phyloP scores from a whole-genome alignment of 2,113 vertebrate species.

The Lagopus leucura region DNA sequence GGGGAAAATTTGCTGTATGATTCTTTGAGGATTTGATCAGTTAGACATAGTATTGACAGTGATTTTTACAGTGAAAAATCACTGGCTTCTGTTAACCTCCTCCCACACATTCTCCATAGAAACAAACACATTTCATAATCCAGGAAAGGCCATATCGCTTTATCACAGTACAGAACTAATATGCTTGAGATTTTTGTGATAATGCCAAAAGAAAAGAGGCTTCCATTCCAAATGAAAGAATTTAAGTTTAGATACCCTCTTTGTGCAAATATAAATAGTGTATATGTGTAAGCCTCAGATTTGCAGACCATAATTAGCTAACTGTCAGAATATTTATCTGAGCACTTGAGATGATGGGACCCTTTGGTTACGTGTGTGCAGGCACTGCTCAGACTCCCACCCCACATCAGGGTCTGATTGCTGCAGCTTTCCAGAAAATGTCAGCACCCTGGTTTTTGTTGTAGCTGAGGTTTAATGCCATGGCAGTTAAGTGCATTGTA shows the following conservation, averaged over 20 bases:
- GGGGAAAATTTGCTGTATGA: background rate
- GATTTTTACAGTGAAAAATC: constrained; percentile 33
- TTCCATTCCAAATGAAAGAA: background rate
- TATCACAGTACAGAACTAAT: background rate
- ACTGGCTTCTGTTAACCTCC: constrained; percentile 14
- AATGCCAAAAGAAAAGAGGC: background rate
- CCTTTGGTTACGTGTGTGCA: background rate
- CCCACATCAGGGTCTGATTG: fast-evolving
- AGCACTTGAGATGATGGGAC: background rate
- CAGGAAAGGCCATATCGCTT: constrained; percentile 45
- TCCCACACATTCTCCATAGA: constrained; percentile 69
- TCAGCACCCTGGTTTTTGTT: background rate
- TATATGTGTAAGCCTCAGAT: background rate
- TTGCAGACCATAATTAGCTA: background rate
- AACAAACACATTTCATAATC: constrained; percentile 58
- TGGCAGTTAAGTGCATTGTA: background rate
- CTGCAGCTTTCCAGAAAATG: background rate
- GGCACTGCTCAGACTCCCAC: background rate
- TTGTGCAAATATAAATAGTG: background rate
- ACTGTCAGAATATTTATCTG: background rate
- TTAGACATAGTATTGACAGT: background rate
- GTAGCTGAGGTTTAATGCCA: background rate
- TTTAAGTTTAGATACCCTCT: background rate
- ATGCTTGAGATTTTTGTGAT: background rate
- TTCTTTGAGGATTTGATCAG: background rate